Evolutionary conservation across 1,140 invertebrate species (phyloP).

Genomic region (Pseudomyrmex gracilis): DNA sequence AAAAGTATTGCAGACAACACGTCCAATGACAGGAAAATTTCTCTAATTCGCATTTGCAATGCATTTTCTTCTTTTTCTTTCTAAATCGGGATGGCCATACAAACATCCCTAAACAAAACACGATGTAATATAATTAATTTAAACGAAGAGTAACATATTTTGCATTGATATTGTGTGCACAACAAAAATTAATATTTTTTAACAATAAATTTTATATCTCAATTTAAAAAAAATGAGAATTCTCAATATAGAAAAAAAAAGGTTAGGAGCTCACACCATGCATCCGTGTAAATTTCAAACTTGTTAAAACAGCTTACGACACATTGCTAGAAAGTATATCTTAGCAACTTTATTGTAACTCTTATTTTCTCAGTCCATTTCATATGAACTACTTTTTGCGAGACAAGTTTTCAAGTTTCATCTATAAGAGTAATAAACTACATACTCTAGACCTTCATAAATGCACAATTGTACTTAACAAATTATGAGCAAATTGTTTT

Average conservation of each 20-base stretch:
- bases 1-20: conserved; percentile 1
- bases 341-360: conserved; percentile 41
- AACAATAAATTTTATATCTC: conserved; percentile 45
- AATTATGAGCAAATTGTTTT: conserved; percentile 71
- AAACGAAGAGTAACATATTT: conserved; percentile 28
- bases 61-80: conserved; percentile 37
- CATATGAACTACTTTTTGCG: conserved; percentile 36
- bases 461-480: conserved; percentile 71
- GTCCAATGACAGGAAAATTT: conserved; percentile 10
- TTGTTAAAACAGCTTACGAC: conserved; percentile 33
- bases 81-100: conserved; percentile 37
- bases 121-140: conserved; percentile 25
- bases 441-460: conserved; percentile 58
- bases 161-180: conserved; percentile 9
- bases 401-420: conserved; percentile 33
- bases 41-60: conserved; percentile 25
- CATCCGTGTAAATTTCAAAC: conserved; percentile 24
- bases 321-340: conserved; percentile 42
- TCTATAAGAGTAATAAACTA: conserved; percentile 55
- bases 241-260: conserved; percentile 9
- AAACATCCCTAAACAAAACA: conserved; percentile 42
- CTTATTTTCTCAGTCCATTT: conserved; percentile 39
- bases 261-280: conserved; percentile 19
- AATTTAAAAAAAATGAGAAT: conserved; percentile 27
- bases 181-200: conserved; percentile 19